Percentiles rank a stretch among this genome's conserved stretches.
Conservation (phyloP, 2,113 vertebrate species). For the Tachycineta bicolor region DNA sequence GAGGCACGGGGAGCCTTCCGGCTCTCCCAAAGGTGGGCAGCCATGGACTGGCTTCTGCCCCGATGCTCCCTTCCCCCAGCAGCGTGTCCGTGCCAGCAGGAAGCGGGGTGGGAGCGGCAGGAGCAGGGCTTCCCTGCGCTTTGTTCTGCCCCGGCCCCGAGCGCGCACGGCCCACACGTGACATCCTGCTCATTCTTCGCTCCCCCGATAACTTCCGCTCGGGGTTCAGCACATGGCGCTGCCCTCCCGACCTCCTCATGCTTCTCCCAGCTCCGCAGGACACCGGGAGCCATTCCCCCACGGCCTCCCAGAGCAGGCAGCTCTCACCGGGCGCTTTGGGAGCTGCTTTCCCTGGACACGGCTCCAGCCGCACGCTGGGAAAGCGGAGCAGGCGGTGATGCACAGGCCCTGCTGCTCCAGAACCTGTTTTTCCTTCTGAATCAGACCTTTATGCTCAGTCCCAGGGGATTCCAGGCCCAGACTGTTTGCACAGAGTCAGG, state of each 20-base stretch:
- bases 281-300: rapidly evolving
- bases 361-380: background rate
- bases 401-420: background rate
- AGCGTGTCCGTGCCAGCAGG: background rate
- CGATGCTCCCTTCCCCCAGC: background rate
- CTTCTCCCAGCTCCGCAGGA: background rate
- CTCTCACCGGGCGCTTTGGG: rapidly evolving
- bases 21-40: background rate
- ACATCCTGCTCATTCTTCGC: constrained; percentile 52
- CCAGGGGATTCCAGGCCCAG: background rate
- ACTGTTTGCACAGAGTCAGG: constrained; percentile 44
- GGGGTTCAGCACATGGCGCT: rapidly evolving
- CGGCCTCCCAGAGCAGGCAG: rapidly evolving
- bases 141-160: constrained; percentile 33
- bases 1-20: background rate
- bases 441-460: constrained; percentile 23
- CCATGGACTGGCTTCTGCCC: rapidly evolving
- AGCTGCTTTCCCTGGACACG: rapidly evolving
- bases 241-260: background rate
- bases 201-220: background rate
- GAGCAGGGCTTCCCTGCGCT: constrained; percentile 45
- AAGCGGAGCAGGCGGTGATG: background rate
- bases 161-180: background rate
- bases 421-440: background rate
- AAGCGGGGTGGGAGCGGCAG: constrained; percentile 13